phyloP scores from a whole-genome alignment of 2,797 vertebrate species.

The Chloroceryle amazona region DNA sequence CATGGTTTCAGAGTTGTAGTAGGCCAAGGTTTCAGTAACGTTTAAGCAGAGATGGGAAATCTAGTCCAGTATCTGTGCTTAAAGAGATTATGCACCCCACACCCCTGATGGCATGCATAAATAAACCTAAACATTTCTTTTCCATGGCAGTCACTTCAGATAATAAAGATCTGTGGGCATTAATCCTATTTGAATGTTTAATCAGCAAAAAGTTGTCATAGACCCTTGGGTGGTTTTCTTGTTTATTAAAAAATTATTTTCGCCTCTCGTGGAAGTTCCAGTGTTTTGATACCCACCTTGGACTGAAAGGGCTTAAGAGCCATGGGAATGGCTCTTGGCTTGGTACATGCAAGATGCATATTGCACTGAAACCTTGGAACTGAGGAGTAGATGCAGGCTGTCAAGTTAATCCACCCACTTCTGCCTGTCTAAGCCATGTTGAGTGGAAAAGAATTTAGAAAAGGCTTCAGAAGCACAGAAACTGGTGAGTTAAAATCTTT shows the following conservation, averaged over 20 bases:
- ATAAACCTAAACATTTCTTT: background rate
- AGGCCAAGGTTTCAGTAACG: background rate
- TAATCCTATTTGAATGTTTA: background rate
- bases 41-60: background rate
- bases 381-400: slow-evolving; percentile 21
- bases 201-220: background rate
- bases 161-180: background rate
- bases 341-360: background rate
- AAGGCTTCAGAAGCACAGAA: slow-evolving; percentile 20
- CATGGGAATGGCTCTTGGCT: background rate
- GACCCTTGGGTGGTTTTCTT: background rate
- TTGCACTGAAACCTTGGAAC: slow-evolving; percentile 16
- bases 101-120: background rate
- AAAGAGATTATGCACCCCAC: background rate
- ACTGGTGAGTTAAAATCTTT: background rate
- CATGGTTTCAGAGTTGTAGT: background rate
- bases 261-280: background rate
- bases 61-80: background rate
- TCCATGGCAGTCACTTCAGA: background rate
- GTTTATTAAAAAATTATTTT: background rate
- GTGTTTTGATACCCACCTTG: background rate
- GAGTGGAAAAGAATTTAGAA: slow-evolving; percentile 29
- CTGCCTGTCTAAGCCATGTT: slow-evolving; percentile 29
- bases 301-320: background rate
- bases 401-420: slow-evolving; percentile 17